Evolutionary conservation across 2,113 vertebrate genomes (phyloP).

Genomic region (Oenanthe melanoleuca): DNA sequence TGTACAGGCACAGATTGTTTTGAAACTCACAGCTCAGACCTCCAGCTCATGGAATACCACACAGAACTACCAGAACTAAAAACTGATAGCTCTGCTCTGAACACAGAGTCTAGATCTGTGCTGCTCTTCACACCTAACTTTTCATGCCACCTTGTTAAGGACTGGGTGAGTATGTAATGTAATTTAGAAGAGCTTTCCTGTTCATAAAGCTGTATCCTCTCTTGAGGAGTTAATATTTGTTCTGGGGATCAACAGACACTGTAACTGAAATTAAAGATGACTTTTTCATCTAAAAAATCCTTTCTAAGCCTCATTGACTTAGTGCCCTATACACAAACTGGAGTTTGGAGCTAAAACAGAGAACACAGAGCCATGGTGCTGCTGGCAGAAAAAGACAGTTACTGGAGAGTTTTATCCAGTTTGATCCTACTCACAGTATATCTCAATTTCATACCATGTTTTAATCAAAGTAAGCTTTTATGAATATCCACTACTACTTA

Average conservation of each 20-base stretch:
- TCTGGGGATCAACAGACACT: conserved; percentile 64
- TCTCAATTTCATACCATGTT: background rate
- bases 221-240: conserved; percentile 75
- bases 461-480: conserved; percentile 47
- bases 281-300: conserved; percentile 73
- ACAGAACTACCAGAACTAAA: background rate
- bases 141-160: conserved; percentile 65
- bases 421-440: background rate
- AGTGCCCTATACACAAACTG: background rate
- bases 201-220: conserved; percentile 64
- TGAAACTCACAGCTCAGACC: background rate
- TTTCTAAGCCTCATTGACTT: conserved; percentile 69
- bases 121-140: conserved; percentile 35
- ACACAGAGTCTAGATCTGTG: background rate
- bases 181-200: conserved; percentile 76
- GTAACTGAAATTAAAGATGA: conserved; percentile 76
- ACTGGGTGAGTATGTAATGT: conserved; percentile 46
- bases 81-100: background rate
- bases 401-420: background rate
- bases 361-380: background rate
- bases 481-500: background rate
- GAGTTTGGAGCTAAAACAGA: background rate
- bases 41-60: background rate
- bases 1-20: background rate
- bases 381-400: background rate